Percentiles rank a stretch among this genome's conserved stretches.
Evolutionary conservation across 2,113 vertebrate species (phyloP).

Genomic region (Dipodomys merriami): DNA sequence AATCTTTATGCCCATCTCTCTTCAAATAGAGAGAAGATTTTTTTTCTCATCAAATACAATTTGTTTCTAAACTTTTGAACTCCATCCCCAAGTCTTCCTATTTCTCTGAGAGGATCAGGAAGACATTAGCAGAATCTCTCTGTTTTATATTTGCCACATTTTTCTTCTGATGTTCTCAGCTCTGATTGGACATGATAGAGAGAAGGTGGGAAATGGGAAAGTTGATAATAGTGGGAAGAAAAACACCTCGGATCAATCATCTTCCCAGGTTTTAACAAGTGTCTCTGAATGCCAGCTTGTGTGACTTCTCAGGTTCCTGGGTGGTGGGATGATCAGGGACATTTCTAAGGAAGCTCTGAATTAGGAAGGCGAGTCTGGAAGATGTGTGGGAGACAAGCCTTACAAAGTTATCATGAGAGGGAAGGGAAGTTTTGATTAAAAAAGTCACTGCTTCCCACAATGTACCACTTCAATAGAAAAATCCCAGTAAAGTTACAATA

Average conservation of each 20-base stretch:
- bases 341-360: not conserved
- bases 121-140: not conserved
- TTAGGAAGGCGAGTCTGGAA: not conserved
- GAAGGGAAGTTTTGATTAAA: conserved; percentile 27
- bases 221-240: not conserved
- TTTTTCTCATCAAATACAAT: not conserved
- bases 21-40: not conserved
- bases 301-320: not conserved
- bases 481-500: not conserved
- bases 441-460: not conserved
- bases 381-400: not conserved
- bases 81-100: not conserved
- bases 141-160: not conserved
- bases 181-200: not conserved
- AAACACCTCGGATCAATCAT: not conserved
- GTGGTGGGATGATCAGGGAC: not conserved
- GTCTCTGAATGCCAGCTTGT: not conserved
- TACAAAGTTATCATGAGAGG: conserved; percentile 1
- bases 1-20: not conserved
- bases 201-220: not conserved
- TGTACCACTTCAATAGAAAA: not conserved
- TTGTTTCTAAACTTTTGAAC: conserved; percentile 11
- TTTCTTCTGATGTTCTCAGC: not conserved
- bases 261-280: not conserved
- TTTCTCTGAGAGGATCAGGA: not conserved